phyloP scores from a whole-genome alignment of 2,888 invertebrate species.

The Heliconius hortense region DNA sequence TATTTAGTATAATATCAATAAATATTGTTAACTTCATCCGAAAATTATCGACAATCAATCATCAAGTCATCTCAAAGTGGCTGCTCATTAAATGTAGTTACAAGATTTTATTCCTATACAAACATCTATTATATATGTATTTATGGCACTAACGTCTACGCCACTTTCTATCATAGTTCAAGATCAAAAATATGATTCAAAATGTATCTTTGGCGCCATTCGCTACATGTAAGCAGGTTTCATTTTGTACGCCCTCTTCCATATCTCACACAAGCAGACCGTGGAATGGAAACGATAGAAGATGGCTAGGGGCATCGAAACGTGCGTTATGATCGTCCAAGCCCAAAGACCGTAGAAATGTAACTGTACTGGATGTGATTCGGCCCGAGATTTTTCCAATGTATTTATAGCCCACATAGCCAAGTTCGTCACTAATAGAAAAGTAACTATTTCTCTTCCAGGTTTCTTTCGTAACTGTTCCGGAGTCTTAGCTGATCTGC shows the following conservation, averaged over 20 bases:
- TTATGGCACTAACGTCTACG: constrained; percentile 74
- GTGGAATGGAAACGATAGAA: constrained; percentile 98
- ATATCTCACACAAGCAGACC: constrained; percentile 97
- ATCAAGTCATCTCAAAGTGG: constrained; percentile 30
- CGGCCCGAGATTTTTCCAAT: constrained; percentile 93
- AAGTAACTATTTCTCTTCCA: constrained; percentile 96
- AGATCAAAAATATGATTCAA: constrained; percentile 46
- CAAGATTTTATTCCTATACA: constrained; percentile 33
- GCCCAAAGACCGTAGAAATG: constrained; percentile 97
- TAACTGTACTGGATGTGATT: constrained; percentile 94
- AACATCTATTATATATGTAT: constrained; percentile 58
- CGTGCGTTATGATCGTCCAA: constrained; percentile 97
- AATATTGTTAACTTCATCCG: neutral
- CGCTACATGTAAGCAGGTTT: constrained; percentile 92
- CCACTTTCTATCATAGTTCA: constrained; percentile 45
- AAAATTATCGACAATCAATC: constrained; percentile 10
- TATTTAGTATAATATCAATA: neutral
- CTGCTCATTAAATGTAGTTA: constrained; percentile 26
- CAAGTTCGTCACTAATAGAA: constrained; percentile 92
- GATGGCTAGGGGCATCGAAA: constrained; percentile 95
- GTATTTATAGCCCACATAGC: constrained; percentile 98
- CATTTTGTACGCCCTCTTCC: constrained; percentile 97
- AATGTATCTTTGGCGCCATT: constrained; percentile 66
- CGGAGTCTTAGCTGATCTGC: constrained; percentile 90
- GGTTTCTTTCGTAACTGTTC: constrained; percentile 94